Conservation (phyloP, 2,888 invertebrate species). For the Selenia dentaria region DNA sequence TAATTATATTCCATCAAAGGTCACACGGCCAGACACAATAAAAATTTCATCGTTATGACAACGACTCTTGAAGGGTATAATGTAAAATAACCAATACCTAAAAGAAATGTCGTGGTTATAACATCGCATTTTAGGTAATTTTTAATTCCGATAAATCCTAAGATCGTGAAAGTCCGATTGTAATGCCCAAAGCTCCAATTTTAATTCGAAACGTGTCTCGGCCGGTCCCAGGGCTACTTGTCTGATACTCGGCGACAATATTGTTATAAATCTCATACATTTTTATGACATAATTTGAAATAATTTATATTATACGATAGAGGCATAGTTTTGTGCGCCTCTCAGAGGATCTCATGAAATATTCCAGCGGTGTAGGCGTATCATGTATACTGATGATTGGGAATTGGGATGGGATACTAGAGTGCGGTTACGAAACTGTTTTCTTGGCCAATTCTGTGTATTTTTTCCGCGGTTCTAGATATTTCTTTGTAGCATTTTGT, state of each 20-base stretch:
- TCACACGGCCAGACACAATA: no score
- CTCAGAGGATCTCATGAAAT: slow-evolving; percentile 22
- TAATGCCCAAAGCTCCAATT: slow-evolving; percentile 57
- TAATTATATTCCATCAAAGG: no score
- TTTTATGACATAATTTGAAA: slow-evolving; percentile 66
- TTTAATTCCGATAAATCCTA: slow-evolving; percentile 32
- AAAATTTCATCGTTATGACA: no score
- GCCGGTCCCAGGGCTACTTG: slow-evolving; percentile 43
- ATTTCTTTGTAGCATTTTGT: no score
- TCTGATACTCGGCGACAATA: slow-evolving; percentile 57
- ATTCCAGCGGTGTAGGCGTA: slow-evolving; percentile 18
- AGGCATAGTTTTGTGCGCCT: slow-evolving; percentile 35
- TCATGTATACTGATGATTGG: slow-evolving; percentile 25
- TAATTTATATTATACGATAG: slow-evolving; percentile 39
- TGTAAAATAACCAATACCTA: no score
- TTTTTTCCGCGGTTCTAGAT: background rate
- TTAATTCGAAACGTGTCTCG: slow-evolving; percentile 56
- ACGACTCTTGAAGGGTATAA: no score
- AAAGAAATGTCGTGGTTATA: no score
- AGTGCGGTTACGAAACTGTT: background rate
- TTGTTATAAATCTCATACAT: slow-evolving; percentile 68
- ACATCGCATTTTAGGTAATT: no score
- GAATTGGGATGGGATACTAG: slow-evolving; percentile 8
- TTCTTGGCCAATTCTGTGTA: background rate
- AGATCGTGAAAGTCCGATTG: slow-evolving; percentile 49